Conservation (phyloP, 2,888 invertebrate species). For the Prosapia bicincta region DNA sequence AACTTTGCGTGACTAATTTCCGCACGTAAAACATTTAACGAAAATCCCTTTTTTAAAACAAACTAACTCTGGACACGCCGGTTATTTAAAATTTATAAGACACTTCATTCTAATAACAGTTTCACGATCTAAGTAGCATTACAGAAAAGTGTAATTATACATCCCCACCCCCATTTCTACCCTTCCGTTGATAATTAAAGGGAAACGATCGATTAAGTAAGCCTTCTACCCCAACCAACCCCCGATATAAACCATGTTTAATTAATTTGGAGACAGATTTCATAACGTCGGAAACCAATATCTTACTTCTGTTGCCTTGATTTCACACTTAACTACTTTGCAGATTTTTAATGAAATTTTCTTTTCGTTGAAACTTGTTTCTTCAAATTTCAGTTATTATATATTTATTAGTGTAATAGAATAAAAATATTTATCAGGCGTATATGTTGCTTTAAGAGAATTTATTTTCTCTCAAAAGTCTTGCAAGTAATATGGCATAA, state of each 20-base stretch:
- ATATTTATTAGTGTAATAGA: no score
- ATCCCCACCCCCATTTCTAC: not conserved
- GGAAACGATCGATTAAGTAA: not conserved
- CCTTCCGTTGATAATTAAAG: not conserved
- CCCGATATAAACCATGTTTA: not conserved
- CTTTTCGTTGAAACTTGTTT: no score
- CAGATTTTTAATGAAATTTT: no score
- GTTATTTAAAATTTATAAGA: not conserved
- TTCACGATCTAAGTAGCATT: not conserved
- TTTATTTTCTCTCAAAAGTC: no score
- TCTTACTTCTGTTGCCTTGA: not conserved
- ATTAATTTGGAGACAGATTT: not conserved
- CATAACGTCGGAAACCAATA: not conserved
- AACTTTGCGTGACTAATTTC: no score
- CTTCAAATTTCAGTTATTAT: no score
- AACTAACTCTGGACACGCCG: not conserved
- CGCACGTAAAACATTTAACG: not conserved
- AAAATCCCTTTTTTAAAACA: not conserved
- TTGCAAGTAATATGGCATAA: no score
- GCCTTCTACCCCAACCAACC: not conserved
- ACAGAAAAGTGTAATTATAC: not conserved
- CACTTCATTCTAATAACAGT: not conserved
- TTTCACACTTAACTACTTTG: not conserved
- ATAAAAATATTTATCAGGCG: no score
- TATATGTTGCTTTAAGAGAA: no score